A percentile compares a stretch with the other conserved stretches of the same genome.
Conservation (phyloP, 2,113 vertebrate species). For the Tonatia bakeri region DNA sequence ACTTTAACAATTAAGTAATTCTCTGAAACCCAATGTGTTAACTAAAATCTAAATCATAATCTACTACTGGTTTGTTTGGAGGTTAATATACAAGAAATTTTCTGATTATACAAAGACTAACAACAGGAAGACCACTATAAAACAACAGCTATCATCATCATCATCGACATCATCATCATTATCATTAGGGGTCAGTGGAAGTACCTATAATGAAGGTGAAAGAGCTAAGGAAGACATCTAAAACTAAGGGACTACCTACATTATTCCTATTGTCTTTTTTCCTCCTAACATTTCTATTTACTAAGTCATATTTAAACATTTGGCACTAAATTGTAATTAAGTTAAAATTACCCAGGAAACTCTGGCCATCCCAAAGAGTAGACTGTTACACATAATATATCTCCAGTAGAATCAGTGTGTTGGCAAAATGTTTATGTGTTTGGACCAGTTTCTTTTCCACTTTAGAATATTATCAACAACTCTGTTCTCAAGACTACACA, state of each 20-base stretch:
- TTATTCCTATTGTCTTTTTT: background rate
- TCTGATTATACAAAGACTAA: background rate
- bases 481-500: background rate
- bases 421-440: background rate
- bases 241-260: background rate
- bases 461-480: background rate
- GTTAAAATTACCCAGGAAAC: slow-evolving; percentile 28
- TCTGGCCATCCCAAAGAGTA: background rate
- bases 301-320: background rate
- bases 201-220: background rate
- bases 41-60: slow-evolving; percentile 10
- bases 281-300: background rate
- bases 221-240: background rate
- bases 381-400: background rate
- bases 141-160: background rate
- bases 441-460: background rate
- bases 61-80: background rate
- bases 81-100: background rate
- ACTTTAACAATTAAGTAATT: background rate
- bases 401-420: background rate
- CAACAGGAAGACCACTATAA: background rate
- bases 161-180: background rate
- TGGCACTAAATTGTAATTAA: background rate
- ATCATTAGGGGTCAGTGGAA: background rate
- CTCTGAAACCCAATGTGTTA: background rate